These are phyloP conservation scores for Cyclina sinensis DNA, from an alignment of 1,140 invertebrate species.

Conservation along the genomic window DNA sequence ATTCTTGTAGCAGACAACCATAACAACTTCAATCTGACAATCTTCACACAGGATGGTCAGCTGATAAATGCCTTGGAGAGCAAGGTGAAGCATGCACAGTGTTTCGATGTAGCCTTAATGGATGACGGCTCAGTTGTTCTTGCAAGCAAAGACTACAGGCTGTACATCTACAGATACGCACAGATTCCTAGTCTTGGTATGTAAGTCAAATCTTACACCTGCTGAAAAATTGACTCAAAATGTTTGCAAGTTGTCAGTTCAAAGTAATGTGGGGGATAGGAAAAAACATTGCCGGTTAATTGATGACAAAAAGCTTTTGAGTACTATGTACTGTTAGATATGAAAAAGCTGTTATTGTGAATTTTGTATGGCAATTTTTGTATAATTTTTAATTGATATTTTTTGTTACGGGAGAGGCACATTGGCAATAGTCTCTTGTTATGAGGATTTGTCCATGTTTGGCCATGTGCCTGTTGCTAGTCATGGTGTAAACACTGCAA, in stretches of 20 bases:
- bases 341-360: slow-evolving; percentile 23
- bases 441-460: slow-evolving; percentile 24
- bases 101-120: slow-evolving; percentile 99
- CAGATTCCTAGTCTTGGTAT: slow-evolving; percentile 73
- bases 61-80: slow-evolving; percentile 98
- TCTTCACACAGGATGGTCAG: slow-evolving; percentile 94
- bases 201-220: not conserved
- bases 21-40: slow-evolving; percentile 99
- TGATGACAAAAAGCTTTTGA: not conserved
- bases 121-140: slow-evolving; percentile 99
- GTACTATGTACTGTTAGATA: not conserved
- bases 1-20: slow-evolving; percentile 99
- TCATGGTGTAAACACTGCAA: slow-evolving; percentile 50
- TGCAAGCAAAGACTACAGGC: slow-evolving; percentile 99
- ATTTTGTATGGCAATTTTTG: slow-evolving; percentile 42
- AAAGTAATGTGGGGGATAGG: too few species aligned
- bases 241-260: not conserved
- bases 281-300: not conserved
- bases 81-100: slow-evolving; percentile 99
- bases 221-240: not conserved
- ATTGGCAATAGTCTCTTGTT: slow-evolving; percentile 17
- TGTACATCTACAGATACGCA: slow-evolving; percentile 98
- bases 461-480: slow-evolving; percentile 47
- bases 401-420: slow-evolving; percentile 25
- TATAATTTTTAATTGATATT: slow-evolving; percentile 29